Evolutionary conservation across 2,888 invertebrate species (phyloP).

Genomic region (Xestia sexstrigata): DNA sequence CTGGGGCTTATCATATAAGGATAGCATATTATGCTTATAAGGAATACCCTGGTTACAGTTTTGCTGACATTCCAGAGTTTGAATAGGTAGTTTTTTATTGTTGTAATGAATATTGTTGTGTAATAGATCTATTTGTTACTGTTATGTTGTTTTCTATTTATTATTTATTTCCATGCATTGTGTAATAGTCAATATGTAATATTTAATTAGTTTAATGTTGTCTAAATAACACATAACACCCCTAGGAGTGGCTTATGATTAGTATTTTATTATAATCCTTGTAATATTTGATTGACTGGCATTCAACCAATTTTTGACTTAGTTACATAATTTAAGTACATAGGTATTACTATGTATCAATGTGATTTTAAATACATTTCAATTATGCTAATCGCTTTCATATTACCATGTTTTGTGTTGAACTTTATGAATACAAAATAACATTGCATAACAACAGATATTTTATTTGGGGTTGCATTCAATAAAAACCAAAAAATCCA

Average conservation of each 20-base stretch:
- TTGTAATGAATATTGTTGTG: slow-evolving; percentile 45
- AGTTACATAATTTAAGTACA: slow-evolving; percentile 20
- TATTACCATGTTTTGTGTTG: slow-evolving; percentile 35
- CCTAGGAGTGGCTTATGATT: slow-evolving; percentile 13
- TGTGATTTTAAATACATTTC: slow-evolving; percentile 34
- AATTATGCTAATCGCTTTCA: slow-evolving; percentile 35
- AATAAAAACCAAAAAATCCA: slow-evolving; percentile 66
- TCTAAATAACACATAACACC: slow-evolving; percentile 25
- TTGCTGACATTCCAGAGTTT: slow-evolving; percentile 97
- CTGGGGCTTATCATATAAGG: slow-evolving; percentile 97
- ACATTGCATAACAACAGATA: slow-evolving; percentile 15
- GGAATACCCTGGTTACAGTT: slow-evolving; percentile 96
- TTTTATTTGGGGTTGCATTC: slow-evolving; percentile 41
- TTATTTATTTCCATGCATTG: slow-evolving; percentile 32
- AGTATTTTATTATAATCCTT: neutral
- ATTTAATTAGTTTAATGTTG: slow-evolving; percentile 27
- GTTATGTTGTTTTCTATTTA: slow-evolving; percentile 32
- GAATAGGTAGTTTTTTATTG: slow-evolving; percentile 85
- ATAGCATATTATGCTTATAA: slow-evolving; percentile 96
- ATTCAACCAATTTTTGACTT: slow-evolving; percentile 11
- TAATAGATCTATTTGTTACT: slow-evolving; percentile 48
- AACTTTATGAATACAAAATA: slow-evolving; percentile 53
- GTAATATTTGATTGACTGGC: neutral
- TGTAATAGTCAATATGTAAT: slow-evolving; percentile 23
- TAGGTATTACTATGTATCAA: slow-evolving; percentile 13